Base-by-base conservation (phyloP, 2,113 vertebrate genomes). In the Picathartes gymnocephalus region DNA sequence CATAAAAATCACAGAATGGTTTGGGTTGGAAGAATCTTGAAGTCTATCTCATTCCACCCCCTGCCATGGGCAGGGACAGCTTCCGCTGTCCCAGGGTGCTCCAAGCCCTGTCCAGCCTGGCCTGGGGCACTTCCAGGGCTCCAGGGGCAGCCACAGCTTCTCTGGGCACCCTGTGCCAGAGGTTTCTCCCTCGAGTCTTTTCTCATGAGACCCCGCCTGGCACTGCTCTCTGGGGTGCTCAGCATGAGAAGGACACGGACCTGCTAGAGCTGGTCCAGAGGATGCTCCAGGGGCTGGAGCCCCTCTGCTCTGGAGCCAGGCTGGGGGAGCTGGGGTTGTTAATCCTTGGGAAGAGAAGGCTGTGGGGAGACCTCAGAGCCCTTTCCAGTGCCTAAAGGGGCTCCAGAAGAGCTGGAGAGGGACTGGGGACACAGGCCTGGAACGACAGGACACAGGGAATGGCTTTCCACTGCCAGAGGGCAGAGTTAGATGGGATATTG, bases 51-150 rank as follows among this genome's bases (percentile, higher is more conserved):
- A 14, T 48, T 17, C 30, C 17, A 39, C 7, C 8, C 12, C 13
- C 13, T 56, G 13, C n/a, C 40, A 40, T 30, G 14, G 10, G 6
- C 60, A 45, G 9, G 40, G 61, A 27, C 51, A 47, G 17, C 28
- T 81, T 18, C 42, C 23, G 33, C 53, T 23, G 8, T 2, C 15
- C 25, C 28, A 77, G 22, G 22, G 0, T 20, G 16, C 35, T 50
- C 35, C 28, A 19, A 39, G 35, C 27, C 35, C 44, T 1, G 0
- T 76, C 56, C 57, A 50, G 0, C 16, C 44, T 73, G 39, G 39
- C 39, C 39, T 39, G 9, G 9, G 39, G 11, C 39, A 39, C 11
- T 39, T 39, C 39, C 39, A 39, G 39, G 39, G 39, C 9, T 39
- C 39, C 39, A 39, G 39, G 39, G 39, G 39, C 39, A 39, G 39